Evolutionary conservation across 2,113 vertebrate species (phyloP), one percentile per base, ranked within the genome.

Genomic region (Sebastes schlegelii): DNA sequence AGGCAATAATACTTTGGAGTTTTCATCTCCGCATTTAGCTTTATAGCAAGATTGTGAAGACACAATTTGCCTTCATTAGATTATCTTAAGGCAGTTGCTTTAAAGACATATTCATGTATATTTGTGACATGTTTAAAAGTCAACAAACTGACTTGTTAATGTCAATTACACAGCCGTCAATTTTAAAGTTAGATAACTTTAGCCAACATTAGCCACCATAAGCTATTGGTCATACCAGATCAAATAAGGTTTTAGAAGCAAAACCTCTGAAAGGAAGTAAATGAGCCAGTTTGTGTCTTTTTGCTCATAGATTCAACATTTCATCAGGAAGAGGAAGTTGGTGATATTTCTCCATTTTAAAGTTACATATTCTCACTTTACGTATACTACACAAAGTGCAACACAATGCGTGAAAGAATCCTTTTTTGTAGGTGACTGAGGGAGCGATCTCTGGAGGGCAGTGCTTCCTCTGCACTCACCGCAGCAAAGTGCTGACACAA

Each of bases 401-500:
- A 34, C 45, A 62, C 23, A 40, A 26, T 42, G 45, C 52, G 73
- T 45, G 61, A 40, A 42, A 42, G 16, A 16, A 9, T 17, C 34
- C 34, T 19, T 70, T 17, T 52, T 58, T 48, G 57, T 17, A 4
- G 8, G 6, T 10, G 49, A 57, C 5, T 26, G 6, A 4, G n/a
- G 46, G 5, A 55, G 51, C 2, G 14, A 48, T 55, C 21, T 13
- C 21, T 64, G 43, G 34, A 23, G 11, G 23, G 3, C 21, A 7
- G 64, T 40, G 51, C 62, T 65, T 61, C 52, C 26, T 84, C 48
- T n/a, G 55, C 61, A 66, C 74, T 68, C 73, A 46, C 23, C 11
- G 19, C 34, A 43, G 61, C 83, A 83, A 79, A 84, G 63, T 63
- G 83, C 89, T 85, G 85, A 88, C 69, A 63, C 57, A 77, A 57